Conservation (phyloP, 2,113 vertebrate species). For the Odobenus rosmarus region DNA sequence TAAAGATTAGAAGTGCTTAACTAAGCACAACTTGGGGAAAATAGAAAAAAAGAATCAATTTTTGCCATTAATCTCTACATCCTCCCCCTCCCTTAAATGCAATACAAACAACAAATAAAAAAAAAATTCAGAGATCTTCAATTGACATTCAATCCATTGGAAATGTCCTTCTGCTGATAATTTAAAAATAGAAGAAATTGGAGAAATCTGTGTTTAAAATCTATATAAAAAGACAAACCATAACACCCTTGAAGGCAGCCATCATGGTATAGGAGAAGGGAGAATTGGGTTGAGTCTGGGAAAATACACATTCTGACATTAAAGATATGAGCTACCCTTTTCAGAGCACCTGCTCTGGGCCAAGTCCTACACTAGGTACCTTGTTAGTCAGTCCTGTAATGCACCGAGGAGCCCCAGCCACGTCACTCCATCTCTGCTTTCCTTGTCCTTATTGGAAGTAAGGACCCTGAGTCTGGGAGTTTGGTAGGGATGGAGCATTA, state of each 20-base stretch:
- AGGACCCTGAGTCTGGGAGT: neutral
- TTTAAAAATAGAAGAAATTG: conserved; percentile 1
- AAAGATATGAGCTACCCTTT: neutral
- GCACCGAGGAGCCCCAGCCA: neutral
- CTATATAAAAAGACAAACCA: neutral
- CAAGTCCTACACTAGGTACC: neutral
- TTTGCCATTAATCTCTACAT: conserved; percentile 42
- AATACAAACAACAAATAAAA: conserved; percentile 14
- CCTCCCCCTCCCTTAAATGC: neutral
- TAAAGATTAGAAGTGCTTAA: conserved; percentile 43
- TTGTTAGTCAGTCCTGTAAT: neutral
- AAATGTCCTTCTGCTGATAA: conserved; percentile 16
- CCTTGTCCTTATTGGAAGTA: neutral
- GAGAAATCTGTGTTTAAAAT: neutral
- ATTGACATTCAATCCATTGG: neutral
- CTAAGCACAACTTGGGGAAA: conserved; percentile 45
- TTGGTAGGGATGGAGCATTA: neutral
- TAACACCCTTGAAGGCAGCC: neutral
- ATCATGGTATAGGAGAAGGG: neutral
- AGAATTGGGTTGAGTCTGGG: no score
- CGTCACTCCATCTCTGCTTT: neutral
- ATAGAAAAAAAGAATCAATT: conserved; percentile 52
- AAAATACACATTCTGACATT: neutral
- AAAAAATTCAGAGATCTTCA: conserved; percentile 10
- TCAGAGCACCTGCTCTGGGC: neutral